phyloP scores from a whole-genome alignment of 2,888 invertebrate genomes.

The Melipona beecheii region DNA sequence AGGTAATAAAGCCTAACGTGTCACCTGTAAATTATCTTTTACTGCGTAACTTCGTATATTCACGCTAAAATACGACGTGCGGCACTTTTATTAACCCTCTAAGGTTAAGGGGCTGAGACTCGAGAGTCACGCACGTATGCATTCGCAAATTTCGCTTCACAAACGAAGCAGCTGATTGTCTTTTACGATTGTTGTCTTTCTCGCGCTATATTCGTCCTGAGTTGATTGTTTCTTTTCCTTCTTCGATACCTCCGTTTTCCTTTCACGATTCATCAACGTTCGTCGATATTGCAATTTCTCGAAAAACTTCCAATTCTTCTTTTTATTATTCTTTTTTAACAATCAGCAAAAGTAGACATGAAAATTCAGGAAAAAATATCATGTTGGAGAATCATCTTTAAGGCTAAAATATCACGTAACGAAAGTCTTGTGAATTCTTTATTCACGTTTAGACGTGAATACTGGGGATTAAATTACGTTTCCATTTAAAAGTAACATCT shows the following conservation, averaged over 20 bases:
- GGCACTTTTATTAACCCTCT: background rate
- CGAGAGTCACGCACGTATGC: background rate
- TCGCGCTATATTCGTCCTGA: background rate
- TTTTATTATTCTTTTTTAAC: background rate
- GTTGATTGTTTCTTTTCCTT: background rate
- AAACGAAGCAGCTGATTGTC: background rate
- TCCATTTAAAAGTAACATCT: too few relatives aligned
- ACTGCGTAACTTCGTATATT: background rate
- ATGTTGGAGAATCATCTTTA: too few relatives aligned
- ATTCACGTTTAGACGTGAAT: too few relatives aligned
- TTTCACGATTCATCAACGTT: background rate
- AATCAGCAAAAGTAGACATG: too few relatives aligned
- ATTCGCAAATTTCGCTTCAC: background rate
- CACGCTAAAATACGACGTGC: background rate
- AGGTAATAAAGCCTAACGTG: conserved; percentile 13
- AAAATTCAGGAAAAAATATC: too few relatives aligned
- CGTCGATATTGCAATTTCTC: background rate
- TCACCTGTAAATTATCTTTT: conserved; percentile 27
- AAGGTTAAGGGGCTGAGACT: background rate
- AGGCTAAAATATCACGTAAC: too few relatives aligned
- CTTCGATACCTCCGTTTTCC: too few relatives aligned
- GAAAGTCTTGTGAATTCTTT: too few relatives aligned
- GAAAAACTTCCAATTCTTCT: background rate
- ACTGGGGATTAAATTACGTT: too few relatives aligned
- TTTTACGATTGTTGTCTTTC: background rate